Conservation (phyloP, 2,888 invertebrate species). For the Sesamia inferens region DNA sequence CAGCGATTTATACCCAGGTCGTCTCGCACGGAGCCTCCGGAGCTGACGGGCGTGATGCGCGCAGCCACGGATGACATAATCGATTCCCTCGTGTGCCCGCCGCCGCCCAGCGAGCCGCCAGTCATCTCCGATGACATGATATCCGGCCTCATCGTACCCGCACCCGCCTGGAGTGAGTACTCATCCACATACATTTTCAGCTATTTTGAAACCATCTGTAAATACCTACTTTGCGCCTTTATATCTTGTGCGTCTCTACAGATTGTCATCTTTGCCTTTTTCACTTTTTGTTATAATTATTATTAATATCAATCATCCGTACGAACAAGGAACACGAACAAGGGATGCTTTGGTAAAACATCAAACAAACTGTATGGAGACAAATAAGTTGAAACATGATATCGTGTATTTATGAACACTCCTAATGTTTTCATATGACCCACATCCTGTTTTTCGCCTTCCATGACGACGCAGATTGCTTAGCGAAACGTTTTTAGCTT, state of each 20-base stretch:
- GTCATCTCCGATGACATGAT: constrained; percentile 99
- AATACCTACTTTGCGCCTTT: constrained; percentile 12
- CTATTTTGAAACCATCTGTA: constrained; percentile 13
- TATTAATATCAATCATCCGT: constrained; percentile 3
- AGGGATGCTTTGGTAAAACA: constrained; percentile 16
- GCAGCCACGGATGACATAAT: constrained; percentile 98
- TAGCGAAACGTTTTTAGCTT: constrained; percentile 68
- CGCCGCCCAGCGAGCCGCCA: constrained; percentile 98
- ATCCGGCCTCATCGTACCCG: constrained; percentile 98
- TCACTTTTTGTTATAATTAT: constrained; percentile 4
- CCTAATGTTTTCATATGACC: constrained; percentile 63
- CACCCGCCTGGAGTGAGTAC: constrained; percentile 97
- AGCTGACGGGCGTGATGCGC: constrained; percentile 93
- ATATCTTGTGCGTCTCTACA: neutral
- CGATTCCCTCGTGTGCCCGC: constrained; percentile 98
- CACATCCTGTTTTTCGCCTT: constrained; percentile 51
- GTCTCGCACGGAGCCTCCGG: constrained; percentile 95
- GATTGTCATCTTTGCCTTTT: constrained; percentile 5
- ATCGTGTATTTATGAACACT: constrained; percentile 33
- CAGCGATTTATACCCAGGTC: constrained; percentile 87
- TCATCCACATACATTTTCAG: constrained; percentile 23
- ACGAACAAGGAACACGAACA: neutral
- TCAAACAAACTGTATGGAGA: constrained; percentile 12
- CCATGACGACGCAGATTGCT: constrained; percentile 68
- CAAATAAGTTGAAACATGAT: constrained; percentile 20